Evolutionary conservation across 2,888 invertebrate species (phyloP).

Genomic region (Cetonia aurata): DNA sequence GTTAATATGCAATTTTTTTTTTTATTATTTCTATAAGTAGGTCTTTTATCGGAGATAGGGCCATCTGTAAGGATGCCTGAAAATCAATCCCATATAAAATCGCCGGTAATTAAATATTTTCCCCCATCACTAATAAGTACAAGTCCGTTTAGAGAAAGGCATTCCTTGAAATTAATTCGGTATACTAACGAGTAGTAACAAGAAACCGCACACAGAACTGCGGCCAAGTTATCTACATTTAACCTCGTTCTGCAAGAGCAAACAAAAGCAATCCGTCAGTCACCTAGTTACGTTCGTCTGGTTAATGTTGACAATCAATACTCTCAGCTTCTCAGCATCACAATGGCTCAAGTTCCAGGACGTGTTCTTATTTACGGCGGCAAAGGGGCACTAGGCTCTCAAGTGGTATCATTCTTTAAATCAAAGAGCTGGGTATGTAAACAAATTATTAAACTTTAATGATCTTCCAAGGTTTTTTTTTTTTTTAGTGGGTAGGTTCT

Average conservation of each 20-base stretch:
- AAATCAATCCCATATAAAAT: not conserved
- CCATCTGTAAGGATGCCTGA: not conserved
- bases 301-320: slow-evolving; percentile 24
- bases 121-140: too few species aligned
- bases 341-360: slow-evolving; percentile 63
- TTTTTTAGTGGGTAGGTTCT: slow-evolving; percentile 64
- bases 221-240: slow-evolving; percentile 15
- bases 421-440: slow-evolving; percentile 84
- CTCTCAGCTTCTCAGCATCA: not conserved
- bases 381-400: slow-evolving; percentile 93
- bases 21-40: too few species aligned
- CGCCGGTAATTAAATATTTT: too few species aligned
- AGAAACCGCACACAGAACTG: too few species aligned
- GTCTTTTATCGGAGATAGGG: too few species aligned
- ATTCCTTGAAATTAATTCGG: not conserved
- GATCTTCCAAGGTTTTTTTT: not conserved
- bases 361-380: slow-evolving; percentile 95
- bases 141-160: slow-evolving; percentile 2
- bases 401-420: slow-evolving; percentile 90
- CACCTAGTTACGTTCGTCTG: not conserved
- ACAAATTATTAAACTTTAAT: not conserved
- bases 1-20: too few species aligned
- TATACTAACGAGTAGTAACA: too few species aligned
- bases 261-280: not conserved
- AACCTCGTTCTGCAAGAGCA: slow-evolving; percentile 5